These are phyloP conservation scores for Carcharodon carcharias DNA, from an alignment of 2,797 vertebrate genomes.

Conservation along the genomic window DNA sequence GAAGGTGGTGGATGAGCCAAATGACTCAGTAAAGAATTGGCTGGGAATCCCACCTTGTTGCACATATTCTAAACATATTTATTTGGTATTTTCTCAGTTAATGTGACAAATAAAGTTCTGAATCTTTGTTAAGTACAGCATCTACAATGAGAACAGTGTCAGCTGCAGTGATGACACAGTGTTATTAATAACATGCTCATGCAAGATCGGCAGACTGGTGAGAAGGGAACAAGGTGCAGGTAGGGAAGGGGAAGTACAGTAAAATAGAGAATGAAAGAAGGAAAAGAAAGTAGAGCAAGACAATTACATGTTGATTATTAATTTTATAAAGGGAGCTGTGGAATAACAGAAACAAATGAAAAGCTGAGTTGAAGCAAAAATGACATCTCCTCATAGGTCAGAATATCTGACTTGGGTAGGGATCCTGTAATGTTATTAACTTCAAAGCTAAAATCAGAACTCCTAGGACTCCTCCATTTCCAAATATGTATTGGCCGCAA, in stretches of 20 bases:
- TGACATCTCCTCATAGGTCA: not conserved
- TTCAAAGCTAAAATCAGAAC: not conserved
- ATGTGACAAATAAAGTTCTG: not conserved
- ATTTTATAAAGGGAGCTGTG: not conserved
- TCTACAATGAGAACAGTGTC: not conserved
- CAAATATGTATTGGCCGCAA: not conserved
- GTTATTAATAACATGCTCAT: not conserved
- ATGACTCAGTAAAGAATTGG: not conserved
- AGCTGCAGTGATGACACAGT: not conserved
- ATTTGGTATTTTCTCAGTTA: not conserved
- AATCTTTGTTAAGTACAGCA: not conserved
- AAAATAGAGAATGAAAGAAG: not conserved
- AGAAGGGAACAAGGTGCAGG: not conserved
- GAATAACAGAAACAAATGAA: not conserved
- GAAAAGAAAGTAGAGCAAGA: not conserved
- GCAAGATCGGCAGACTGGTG: not conserved
- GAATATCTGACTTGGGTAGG: not conserved
- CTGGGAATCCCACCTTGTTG: not conserved
- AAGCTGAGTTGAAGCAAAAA: not conserved
- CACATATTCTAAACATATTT: not conserved
- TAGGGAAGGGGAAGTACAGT: not conserved
- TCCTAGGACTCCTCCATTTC: not conserved
- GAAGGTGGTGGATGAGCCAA: not conserved
- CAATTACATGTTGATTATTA: not conserved
- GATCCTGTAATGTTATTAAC: not conserved